phyloP scores from a whole-genome alignment of 2,797 vertebrate species.

The Coluber constrictor region DNA sequence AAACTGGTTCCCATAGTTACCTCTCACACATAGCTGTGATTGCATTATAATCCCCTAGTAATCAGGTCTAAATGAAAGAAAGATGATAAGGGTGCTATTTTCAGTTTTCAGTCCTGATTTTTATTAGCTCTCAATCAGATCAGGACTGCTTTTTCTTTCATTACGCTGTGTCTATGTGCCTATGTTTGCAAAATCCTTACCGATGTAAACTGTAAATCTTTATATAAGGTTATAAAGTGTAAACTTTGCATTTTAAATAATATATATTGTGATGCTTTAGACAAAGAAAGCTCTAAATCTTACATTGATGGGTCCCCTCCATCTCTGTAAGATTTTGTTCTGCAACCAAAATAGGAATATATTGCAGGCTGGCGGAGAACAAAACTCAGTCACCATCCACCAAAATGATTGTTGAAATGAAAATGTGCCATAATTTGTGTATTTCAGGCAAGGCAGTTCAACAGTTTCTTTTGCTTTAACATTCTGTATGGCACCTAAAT shows the following conservation, averaged over 20 bases:
- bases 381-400: constrained; percentile 34
- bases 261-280: constrained; percentile 71
- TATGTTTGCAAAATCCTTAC: constrained; percentile 91
- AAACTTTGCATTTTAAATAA: constrained; percentile 74
- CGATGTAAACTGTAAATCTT: constrained; percentile 44
- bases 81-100: constrained; percentile 99
- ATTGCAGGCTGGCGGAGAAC: constrained; percentile 44
- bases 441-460: constrained; percentile 55
- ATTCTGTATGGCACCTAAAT: constrained; percentile 54
- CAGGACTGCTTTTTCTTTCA: constrained; percentile 85
- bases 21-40: constrained; percentile 99
- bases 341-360: constrained; percentile 65
- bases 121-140: constrained; percentile 99
- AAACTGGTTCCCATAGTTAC: constrained; percentile 99
- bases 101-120: constrained; percentile 90
- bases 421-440: constrained; percentile 39
- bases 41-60: constrained; percentile 99
- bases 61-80: constrained; percentile 99
- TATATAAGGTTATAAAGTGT: constrained; percentile 73
- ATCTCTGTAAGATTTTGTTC: constrained; percentile 71
- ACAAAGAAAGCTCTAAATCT: constrained; percentile 72
- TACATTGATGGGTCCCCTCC: constrained; percentile 61
- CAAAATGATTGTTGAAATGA: constrained; percentile 54
- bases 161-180: constrained; percentile 83
- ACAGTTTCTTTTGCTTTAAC: constrained; percentile 65